These are phyloP conservation scores for Microcebus griseorufus DNA, from an alignment of 2,113 vertebrate genomes.

Conservation along the genomic window DNA sequence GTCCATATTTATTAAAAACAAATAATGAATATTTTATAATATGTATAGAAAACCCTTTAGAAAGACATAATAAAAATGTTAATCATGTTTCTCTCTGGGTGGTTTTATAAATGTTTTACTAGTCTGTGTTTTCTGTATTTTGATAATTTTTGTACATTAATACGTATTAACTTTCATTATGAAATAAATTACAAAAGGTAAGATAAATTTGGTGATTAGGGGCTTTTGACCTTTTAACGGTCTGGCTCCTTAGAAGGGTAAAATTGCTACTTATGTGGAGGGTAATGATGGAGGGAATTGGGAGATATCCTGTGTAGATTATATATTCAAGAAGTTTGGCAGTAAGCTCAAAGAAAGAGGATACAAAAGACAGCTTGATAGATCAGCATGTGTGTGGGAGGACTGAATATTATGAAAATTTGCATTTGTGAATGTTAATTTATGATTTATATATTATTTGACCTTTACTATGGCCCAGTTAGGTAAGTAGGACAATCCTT, in stretches of 20 bases:
- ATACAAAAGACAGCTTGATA: not conserved
- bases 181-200: not conserved
- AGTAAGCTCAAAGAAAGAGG: not conserved
- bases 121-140: not conserved
- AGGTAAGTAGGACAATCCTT: not conserved
- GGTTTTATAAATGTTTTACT: not conserved
- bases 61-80: not conserved
- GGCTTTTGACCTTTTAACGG: not conserved
- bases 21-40: not conserved
- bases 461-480: not conserved
- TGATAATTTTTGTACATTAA: not conserved
- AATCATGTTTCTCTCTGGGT: not conserved
- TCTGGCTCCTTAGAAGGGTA: not conserved
- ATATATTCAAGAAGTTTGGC: not conserved
- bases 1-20: not conserved
- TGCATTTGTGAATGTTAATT: not conserved
- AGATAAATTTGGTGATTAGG: not conserved
- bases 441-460: not conserved
- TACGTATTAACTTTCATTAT: not conserved
- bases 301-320: not conserved
- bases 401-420: not conserved
- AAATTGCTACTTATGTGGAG: not conserved
- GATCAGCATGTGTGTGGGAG: not conserved
- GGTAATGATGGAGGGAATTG: not conserved
- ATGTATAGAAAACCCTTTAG: not conserved